phyloP scores from a whole-genome alignment of 1,140 invertebrate species.

The Holotrichia oblita region DNA sequence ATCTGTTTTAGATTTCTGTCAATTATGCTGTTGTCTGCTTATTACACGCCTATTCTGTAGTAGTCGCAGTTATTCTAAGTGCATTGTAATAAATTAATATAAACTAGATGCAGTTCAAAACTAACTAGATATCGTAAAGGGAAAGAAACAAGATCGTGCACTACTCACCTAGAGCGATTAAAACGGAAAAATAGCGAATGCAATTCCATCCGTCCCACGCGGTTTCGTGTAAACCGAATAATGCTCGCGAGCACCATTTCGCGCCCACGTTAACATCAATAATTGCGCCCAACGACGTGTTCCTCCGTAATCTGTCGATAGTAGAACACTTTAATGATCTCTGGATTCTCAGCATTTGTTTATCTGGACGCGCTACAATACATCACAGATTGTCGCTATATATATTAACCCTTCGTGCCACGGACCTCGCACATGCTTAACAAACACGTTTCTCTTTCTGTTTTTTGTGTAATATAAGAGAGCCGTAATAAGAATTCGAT shows the following conservation, averaged over 20 bases:
- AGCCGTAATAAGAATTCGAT: not conserved
- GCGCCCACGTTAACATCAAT: conserved; percentile 42
- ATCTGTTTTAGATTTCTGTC: too few species aligned
- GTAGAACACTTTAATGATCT: conserved; percentile 41
- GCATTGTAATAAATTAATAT: conserved; percentile 32
- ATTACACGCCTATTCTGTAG: too few species aligned
- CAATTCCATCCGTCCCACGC: conserved; percentile 21
- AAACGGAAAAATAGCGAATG: conserved; percentile 8
- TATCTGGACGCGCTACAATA: conserved; percentile 41
- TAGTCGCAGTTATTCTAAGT: too few species aligned
- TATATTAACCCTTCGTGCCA: conserved; percentile 2
- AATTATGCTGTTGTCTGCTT: too few species aligned
- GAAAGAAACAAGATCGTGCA: not conserved
- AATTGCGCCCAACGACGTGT: conserved; percentile 47
- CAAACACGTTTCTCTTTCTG: not conserved
- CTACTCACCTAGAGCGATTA: not conserved
- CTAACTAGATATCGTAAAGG: not conserved
- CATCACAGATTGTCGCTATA: conserved; percentile 34
- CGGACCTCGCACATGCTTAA: not conserved
- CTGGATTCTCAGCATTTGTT: conserved; percentile 40
- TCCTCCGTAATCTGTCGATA: conserved; percentile 44
- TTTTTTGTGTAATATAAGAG: not conserved
- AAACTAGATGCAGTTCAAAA: conserved; percentile 9
- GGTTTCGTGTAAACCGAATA: conserved; percentile 32
- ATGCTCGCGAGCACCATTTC: conserved; percentile 26